Evolutionary conservation across 2,797 vertebrate species (phyloP).

Genomic region (Staurois parvus): DNA sequence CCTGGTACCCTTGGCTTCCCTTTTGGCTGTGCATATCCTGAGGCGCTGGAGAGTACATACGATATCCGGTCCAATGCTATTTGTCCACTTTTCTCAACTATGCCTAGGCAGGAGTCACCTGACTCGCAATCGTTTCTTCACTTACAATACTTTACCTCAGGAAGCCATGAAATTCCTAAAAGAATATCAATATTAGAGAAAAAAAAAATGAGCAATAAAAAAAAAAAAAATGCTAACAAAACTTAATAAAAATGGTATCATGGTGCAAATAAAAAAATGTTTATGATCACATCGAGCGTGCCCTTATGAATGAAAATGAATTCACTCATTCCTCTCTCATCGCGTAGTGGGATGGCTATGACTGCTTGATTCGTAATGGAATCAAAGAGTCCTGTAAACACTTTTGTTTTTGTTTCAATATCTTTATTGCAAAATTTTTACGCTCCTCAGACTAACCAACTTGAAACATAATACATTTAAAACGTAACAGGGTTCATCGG

Average conservation of each 20-base stretch:
- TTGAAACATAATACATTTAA: conserved; percentile 40
- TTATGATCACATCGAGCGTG: conserved; percentile 25
- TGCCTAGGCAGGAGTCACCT: too few relatives aligned
- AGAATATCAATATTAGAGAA: too few relatives aligned
- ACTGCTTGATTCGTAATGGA: conserved; percentile 59
- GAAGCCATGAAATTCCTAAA: too few relatives aligned
- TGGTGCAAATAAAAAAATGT: not conserved
- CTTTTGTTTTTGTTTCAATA: conserved; percentile 45
- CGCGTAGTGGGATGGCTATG: conserved; percentile 45
- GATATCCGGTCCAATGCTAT: too few relatives aligned
- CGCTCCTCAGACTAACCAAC: conserved; percentile 27
- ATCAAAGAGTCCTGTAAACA: conserved; percentile 55
- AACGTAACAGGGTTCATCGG: conserved; percentile 37
- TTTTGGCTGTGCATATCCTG: too few relatives aligned
- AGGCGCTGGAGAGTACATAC: too few relatives aligned
- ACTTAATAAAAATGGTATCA: conserved; percentile 10
- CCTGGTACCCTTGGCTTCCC: too few relatives aligned
- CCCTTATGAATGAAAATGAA: conserved; percentile 46
- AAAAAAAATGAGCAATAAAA: not conserved
- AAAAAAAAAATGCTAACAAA: not conserved
- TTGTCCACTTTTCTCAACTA: too few relatives aligned
- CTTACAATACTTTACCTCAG: too few relatives aligned
- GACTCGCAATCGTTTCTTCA: too few relatives aligned
- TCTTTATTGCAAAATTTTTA: conserved; percentile 57
- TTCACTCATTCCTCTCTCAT: conserved; percentile 53